Percentiles rank a stretch among this genome's conserved stretches.
phyloP scores from a whole-genome alignment of 1,140 invertebrate species.

The Heliothis virescens region DNA sequence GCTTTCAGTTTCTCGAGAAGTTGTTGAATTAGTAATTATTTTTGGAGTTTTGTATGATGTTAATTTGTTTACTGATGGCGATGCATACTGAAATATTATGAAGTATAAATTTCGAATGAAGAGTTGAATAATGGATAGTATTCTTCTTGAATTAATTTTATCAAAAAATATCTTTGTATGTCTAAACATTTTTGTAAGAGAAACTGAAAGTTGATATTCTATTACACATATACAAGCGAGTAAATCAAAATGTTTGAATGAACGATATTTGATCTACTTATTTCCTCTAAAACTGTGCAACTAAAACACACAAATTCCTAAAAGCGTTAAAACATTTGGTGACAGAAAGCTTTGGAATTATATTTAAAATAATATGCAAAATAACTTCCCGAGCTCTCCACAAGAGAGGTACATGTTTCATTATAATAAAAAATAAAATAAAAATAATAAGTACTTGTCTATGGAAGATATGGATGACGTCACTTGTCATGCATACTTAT shows the following conservation, averaged over 20 bases:
- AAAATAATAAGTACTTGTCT: slow-evolving; percentile 56
- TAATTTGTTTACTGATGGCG: no score
- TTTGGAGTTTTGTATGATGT: no score
- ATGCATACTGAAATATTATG: no score
- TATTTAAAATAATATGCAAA: slow-evolving; percentile 65
- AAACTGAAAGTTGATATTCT: slow-evolving; percentile 40
- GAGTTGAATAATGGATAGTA: no score
- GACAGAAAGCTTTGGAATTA: slow-evolving; percentile 77
- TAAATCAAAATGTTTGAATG: slow-evolving; percentile 29
- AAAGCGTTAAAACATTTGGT: slow-evolving; percentile 71
- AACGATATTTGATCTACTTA: slow-evolving; percentile 23
- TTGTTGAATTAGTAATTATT: not conserved
- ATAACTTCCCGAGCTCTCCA: slow-evolving; percentile 85
- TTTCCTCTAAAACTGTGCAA: slow-evolving; percentile 53
- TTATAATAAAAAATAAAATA: slow-evolving; percentile 70
- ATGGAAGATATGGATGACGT: slow-evolving; percentile 66
- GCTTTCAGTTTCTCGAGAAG: slow-evolving; percentile 47
- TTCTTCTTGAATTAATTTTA: not conserved
- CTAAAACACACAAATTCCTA: slow-evolving; percentile 56
- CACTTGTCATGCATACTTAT: slow-evolving; percentile 74
- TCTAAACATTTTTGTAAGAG: not conserved
- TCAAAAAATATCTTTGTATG: not conserved
- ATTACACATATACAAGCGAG: slow-evolving; percentile 28
- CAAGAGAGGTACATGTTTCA: slow-evolving; percentile 79
- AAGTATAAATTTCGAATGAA: no score